Percentiles rank a stretch among this genome's conserved stretches.
phyloP scores from a whole-genome alignment of 1,140 invertebrate species.

The Drosophila rhopaloa region DNA sequence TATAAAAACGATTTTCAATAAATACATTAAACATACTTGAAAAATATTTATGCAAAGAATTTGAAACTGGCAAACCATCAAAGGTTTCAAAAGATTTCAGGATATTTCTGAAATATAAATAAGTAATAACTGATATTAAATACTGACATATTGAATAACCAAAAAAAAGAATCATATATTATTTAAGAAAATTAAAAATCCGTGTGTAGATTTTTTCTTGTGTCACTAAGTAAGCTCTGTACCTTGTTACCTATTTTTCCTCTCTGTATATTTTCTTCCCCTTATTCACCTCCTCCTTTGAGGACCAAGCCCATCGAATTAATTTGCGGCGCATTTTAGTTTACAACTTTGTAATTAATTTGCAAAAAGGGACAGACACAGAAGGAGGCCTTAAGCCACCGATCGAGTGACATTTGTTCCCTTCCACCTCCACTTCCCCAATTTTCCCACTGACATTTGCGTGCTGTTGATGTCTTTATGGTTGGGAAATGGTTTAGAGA shows the following conservation, averaged over 20 bases:
- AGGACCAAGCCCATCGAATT: slow-evolving; percentile 55
- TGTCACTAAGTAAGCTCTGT: no score
- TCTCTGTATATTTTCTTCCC: not conserved
- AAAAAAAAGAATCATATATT: no score
- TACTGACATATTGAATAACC: no score
- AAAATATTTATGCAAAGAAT: no score
- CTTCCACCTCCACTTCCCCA: not conserved
- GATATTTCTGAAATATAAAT: no score
- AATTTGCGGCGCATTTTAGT: slow-evolving; percentile 76
- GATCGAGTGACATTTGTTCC: slow-evolving; percentile 47
- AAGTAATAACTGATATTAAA: no score
- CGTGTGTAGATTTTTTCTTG: no score
- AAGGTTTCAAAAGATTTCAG: no score
- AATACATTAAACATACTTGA: no score
- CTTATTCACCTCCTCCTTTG: not conserved
- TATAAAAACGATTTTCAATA: no score
- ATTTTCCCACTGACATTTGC: slow-evolving; percentile 33
- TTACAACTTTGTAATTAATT: slow-evolving; percentile 83
- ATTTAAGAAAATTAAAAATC: no score
- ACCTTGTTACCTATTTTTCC: not conserved
- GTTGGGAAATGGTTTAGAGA: slow-evolving; percentile 24
- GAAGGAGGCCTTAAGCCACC: slow-evolving; percentile 15
- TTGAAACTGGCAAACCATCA: no score
- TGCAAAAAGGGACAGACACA: slow-evolving; percentile 59
- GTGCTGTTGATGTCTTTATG: slow-evolving; percentile 36